Evolutionary conservation across 1,140 invertebrate species (phyloP).

Genomic region (Heliconius eleuchia): DNA sequence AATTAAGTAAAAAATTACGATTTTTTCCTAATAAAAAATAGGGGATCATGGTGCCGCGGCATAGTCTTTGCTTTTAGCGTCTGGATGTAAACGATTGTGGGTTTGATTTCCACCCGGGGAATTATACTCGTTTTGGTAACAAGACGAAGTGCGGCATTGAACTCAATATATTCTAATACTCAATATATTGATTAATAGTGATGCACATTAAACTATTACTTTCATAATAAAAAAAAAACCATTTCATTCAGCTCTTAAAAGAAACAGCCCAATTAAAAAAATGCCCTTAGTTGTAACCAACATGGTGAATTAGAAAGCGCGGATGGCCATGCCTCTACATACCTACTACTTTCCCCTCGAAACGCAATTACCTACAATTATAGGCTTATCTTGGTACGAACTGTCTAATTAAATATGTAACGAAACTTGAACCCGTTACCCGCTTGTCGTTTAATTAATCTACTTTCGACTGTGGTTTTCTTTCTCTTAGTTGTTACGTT

Average conservation of each 20-base stretch:
- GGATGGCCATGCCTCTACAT: slow-evolving; percentile 21
- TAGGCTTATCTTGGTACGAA: slow-evolving; percentile 26
- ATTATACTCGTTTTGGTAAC: too few relatives aligned
- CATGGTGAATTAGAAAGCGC: slow-evolving; percentile 31
- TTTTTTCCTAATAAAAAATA: too few relatives aligned
- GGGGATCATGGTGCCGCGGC: too few relatives aligned
- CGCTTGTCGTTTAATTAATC: slow-evolving; percentile 13
- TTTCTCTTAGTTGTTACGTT: background rate
- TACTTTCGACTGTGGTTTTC: background rate
- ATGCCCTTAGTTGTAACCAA: background rate
- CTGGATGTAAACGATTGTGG: too few relatives aligned
- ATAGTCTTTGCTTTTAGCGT: too few relatives aligned
- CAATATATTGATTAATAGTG: too few relatives aligned
- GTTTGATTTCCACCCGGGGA: too few relatives aligned
- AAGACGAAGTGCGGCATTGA: too few relatives aligned
- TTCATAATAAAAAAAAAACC: background rate
- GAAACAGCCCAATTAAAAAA: background rate
- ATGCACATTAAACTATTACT: too few relatives aligned
- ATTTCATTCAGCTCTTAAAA: background rate
- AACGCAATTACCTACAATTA: slow-evolving; percentile 36
- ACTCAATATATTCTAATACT: too few relatives aligned
- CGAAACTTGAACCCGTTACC: slow-evolving; percentile 17
- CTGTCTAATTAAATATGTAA: slow-evolving; percentile 30
- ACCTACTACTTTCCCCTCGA: slow-evolving; percentile 23
- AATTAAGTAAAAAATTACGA: too few relatives aligned